Conservation (phyloP, 2,888 invertebrate genomes). For the Entomobrya proxima region DNA sequence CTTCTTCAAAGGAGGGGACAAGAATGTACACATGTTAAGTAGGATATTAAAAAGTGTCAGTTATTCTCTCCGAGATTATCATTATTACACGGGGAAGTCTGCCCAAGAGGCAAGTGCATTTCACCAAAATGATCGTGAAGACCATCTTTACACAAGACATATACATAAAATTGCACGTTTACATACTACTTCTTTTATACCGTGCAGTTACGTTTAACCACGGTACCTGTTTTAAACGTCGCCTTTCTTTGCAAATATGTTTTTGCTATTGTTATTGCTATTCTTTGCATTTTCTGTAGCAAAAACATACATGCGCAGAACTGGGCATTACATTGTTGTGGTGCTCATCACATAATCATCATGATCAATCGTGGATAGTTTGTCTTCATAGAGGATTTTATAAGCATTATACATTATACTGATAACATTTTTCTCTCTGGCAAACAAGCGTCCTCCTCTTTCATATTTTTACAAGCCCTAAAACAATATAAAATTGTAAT, state of each 20-base stretch:
- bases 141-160: not conserved
- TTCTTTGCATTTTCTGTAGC: constrained; percentile 1
- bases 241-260: not conserved
- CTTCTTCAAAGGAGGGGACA: not conserved
- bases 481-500: constrained; percentile 40
- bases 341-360: constrained; percentile 35
- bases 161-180: not conserved
- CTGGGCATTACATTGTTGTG: constrained; percentile 12
- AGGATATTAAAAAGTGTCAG: constrained; percentile 60
- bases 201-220: not conserved
- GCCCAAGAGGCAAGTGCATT: constrained; percentile 36
- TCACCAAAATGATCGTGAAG: constrained; percentile 30
- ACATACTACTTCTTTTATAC: not conserved
- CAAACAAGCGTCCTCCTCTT: not conserved
- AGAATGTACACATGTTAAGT: constrained; percentile 50
- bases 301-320: constrained; percentile 22
- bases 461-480: constrained; percentile 37
- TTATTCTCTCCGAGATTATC: constrained; percentile 59
- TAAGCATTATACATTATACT: not conserved
- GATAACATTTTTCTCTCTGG: not conserved
- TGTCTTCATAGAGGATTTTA: not conserved
- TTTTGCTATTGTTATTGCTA: not conserved
- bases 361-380: constrained; percentile 38
- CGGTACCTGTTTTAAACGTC: not conserved
- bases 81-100: constrained; percentile 58